Conservation (phyloP, 2,888 invertebrate species). For the Lasioglossum leucozonium region DNA sequence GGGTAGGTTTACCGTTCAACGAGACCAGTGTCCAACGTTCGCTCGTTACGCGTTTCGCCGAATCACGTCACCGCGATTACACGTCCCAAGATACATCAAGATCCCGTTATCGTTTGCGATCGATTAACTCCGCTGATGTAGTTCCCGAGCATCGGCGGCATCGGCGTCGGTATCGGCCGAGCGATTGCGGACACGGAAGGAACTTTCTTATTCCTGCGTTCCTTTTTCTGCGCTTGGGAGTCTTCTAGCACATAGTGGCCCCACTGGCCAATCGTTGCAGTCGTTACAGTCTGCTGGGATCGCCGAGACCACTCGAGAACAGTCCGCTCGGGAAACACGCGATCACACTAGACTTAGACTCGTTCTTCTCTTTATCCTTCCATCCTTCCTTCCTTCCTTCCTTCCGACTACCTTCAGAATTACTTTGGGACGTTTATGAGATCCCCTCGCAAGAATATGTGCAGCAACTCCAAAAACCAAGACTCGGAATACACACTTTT, state of each 20-base stretch:
- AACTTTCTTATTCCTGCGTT: constrained; percentile 44
- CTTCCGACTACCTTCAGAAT: background rate
- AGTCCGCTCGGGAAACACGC: constrained; percentile 3
- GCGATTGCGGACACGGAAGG: constrained; percentile 53
- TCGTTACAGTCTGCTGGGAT: constrained; percentile 14
- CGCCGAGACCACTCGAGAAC: background rate
- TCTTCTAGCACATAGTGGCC: background rate
- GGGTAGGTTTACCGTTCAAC: constrained; percentile 43
- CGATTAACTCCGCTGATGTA: constrained; percentile 65
- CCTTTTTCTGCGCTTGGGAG: constrained; percentile 37
- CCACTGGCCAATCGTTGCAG: background rate
- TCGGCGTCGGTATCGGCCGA: constrained; percentile 20
- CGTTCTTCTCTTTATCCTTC: background rate
- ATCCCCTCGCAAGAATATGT: background rate
- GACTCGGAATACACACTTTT: too few species aligned
- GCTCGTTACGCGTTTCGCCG: constrained; percentile 67
- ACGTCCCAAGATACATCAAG: constrained; percentile 42
- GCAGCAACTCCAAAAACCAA: too few species aligned
- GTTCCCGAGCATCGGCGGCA: constrained; percentile 30
- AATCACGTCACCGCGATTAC: constrained; percentile 64
- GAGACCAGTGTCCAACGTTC: background rate
- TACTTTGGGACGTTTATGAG: background rate
- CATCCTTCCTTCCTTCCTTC: too few species aligned
- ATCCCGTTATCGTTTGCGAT: constrained; percentile 70
- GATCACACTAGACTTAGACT: constrained; percentile 18